Conservation (phyloP, 2,113 vertebrate species). For the Cyphomyrus discorhynchus region DNA sequence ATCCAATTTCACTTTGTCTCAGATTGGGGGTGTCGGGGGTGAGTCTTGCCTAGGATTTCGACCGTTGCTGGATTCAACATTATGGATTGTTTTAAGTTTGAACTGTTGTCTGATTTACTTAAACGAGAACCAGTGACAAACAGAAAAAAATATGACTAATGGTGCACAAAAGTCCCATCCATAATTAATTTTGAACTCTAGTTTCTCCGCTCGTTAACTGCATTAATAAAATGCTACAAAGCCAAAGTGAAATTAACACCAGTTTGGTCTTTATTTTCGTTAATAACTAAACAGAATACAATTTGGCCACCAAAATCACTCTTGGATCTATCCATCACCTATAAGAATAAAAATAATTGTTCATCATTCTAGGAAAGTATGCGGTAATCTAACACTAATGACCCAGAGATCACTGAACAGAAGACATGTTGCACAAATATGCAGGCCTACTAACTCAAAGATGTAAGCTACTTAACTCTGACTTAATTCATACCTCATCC, state of each 20-base stretch:
- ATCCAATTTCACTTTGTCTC: not conserved
- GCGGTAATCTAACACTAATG: not conserved
- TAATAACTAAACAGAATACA: not conserved
- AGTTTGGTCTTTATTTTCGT: not conserved
- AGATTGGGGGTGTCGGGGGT: not conserved
- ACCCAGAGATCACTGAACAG: not conserved
- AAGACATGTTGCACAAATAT: not conserved
- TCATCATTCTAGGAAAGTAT: not conserved
- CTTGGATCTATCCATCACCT: not conserved
- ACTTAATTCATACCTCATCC: not conserved
- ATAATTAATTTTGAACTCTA: not conserved
- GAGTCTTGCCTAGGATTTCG: not conserved
- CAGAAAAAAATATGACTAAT: not conserved
- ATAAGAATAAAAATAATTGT: not conserved
- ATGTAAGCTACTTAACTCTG: not conserved
- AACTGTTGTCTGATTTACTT: not conserved
- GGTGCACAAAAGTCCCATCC: not conserved
- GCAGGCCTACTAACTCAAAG: not conserved
- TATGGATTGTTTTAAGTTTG: not conserved
- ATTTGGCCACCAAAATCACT: not conserved
- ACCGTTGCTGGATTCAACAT: not conserved
- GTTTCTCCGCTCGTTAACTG: not conserved
- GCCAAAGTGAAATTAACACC: not conserved
- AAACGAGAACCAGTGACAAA: not conserved
- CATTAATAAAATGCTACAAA: not conserved